Conservation (phyloP, 2,113 vertebrate species). For the Neogale vison region DNA sequence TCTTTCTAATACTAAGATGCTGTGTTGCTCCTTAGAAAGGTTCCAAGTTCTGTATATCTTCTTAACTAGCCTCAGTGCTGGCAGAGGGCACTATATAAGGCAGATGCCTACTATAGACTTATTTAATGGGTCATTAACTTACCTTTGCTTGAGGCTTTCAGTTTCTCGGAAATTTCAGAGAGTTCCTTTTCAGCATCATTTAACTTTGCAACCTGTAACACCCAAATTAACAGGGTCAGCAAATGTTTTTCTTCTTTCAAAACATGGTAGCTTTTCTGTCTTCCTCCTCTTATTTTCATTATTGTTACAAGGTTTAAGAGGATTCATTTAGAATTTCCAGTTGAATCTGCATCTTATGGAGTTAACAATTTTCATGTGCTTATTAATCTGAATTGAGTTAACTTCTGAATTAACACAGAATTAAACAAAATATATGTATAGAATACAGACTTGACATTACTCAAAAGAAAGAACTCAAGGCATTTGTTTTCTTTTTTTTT, state of each 20-base stretch:
- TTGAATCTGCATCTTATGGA: conserved; percentile 19
- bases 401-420: conserved; percentile 59
- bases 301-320: neutral
- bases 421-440: conserved; percentile 17
- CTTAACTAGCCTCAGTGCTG: neutral
- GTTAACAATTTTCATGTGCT: conserved; percentile 34
- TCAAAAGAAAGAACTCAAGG: neutral
- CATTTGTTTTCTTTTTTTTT: conserved; percentile 55
- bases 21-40: neutral
- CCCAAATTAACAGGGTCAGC: conserved; percentile 45
- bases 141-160: conserved; percentile 90
- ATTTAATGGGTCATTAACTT: conserved; percentile 63
- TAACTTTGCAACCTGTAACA: conserved; percentile 90
- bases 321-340: neutral
- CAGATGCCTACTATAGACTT: neutral
- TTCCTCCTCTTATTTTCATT: neutral
- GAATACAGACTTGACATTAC: conserved; percentile 22
- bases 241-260: conserved; percentile 28
- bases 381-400: conserved; percentile 14
- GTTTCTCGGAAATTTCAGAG: conserved; percentile 90
- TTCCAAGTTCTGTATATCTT: neutral
- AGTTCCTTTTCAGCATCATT: conserved; percentile 92
- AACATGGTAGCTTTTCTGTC: neutral
- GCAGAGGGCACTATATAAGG: neutral
- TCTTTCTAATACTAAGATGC: conserved; percentile 24